phyloP scores from a whole-genome alignment of 2,113 vertebrate genomes.

The Calyptommatus sinebrachiatus region DNA sequence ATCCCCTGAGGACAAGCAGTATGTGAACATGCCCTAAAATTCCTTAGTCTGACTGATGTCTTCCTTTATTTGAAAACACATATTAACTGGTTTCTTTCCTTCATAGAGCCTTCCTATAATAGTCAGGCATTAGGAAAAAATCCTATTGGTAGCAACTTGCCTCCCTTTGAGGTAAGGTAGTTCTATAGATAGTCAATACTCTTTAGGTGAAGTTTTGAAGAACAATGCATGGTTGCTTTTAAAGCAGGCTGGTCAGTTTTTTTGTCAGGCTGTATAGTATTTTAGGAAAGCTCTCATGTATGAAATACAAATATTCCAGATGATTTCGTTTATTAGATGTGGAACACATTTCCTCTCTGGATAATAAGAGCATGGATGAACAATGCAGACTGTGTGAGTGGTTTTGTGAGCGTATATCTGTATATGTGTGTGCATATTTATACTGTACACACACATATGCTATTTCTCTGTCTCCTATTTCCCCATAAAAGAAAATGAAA shows the following conservation, averaged over 20 bases:
- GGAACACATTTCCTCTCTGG: conserved; percentile 21
- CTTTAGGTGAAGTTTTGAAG: background rate
- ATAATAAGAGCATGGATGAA: background rate
- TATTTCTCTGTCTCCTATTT: background rate
- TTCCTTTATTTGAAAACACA: background rate
- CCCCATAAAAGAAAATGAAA: background rate
- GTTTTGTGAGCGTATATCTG: background rate
- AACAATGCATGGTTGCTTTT: background rate
- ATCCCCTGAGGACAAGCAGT: conserved; percentile 43
- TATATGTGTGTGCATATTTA: background rate
- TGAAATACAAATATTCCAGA: conserved; percentile 12
- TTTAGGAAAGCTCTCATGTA: background rate
- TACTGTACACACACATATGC: background rate
- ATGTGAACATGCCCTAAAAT: conserved; percentile 4
- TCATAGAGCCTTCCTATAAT: no score
- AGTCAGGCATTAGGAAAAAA: background rate
- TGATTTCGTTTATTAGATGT: conserved; percentile 24
- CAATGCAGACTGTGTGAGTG: no score
- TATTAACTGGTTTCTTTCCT: background rate
- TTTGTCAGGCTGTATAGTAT: background rate
- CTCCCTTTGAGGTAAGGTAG: background rate
- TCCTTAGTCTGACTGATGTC: background rate
- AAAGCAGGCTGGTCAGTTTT: no score
- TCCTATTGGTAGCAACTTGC: background rate
- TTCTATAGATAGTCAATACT: background rate